A percentile compares a stretch with the other conserved stretches of the same genome.
Evolutionary conservation across 2,113 vertebrate genomes (phyloP).

Genomic region (Gyps fulvus): DNA sequence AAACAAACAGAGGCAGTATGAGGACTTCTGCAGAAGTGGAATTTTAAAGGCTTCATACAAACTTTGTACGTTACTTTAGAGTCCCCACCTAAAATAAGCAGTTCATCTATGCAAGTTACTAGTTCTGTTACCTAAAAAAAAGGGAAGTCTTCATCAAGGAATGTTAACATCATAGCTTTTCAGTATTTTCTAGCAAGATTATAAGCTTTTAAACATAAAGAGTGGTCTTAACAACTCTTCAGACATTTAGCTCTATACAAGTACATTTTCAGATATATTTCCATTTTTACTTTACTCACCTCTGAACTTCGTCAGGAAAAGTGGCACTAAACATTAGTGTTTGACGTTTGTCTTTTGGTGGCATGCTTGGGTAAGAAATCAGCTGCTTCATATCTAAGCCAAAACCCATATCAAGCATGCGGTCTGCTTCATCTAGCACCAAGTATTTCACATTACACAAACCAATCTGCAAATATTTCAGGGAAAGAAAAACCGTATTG

Average conservation of each 20-base stretch:
- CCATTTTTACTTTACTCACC: constrained; percentile 64
- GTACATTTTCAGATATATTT: neutral
- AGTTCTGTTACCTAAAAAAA: neutral
- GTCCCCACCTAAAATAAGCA: neutral
- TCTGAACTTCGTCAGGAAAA: constrained; percentile 90
- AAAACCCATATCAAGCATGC: constrained; percentile 98
- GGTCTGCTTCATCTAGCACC: constrained; percentile 94
- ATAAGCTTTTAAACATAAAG: neutral
- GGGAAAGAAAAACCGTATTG: neutral
- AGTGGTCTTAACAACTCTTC: neutral
- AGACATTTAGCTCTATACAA: neutral
- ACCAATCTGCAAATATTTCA: constrained; percentile 74
- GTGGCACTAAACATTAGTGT: constrained; percentile 97
- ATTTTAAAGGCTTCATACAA: neutral
- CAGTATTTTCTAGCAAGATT: neutral
- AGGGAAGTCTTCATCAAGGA: neutral
- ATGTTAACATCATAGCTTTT: neutral
- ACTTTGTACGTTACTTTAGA: neutral
- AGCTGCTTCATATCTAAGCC: constrained; percentile 85
- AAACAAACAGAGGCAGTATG: neutral
- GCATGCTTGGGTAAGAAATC: constrained; percentile 83
- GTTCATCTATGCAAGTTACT: neutral
- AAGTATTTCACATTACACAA: constrained; percentile 83
- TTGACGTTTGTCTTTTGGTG: constrained; percentile 84
- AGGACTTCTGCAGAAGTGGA: neutral